Evolutionary conservation across 2,797 vertebrate genomes (phyloP).

Genomic region (Valencia hispanica): DNA sequence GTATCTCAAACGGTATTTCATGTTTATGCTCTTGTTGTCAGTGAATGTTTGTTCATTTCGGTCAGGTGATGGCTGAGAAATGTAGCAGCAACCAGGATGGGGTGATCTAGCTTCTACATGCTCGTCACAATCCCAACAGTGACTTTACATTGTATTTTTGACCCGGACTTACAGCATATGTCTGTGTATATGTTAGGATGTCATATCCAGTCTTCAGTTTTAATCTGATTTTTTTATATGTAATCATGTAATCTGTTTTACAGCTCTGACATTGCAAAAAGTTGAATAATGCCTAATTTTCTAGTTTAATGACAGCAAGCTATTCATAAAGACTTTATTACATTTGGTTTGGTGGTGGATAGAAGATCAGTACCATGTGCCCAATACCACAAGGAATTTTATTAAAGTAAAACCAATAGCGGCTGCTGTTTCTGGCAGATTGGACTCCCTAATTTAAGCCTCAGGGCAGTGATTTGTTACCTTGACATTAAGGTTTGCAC

Average conservation of each 20-base stretch:
- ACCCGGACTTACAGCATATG: background rate
- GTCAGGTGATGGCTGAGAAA: slow-evolving; percentile 48
- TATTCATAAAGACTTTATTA: slow-evolving; percentile 51
- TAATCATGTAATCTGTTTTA: background rate
- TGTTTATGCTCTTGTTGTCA: slow-evolving; percentile 10
- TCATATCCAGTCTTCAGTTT: background rate
- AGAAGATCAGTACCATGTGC: slow-evolving; percentile 35
- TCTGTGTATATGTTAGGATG: background rate
- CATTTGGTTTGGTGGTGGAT: slow-evolving; percentile 50
- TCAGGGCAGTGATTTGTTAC: slow-evolving; percentile 69
- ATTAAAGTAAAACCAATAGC: slow-evolving; percentile 40
- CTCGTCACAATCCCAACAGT: background rate
- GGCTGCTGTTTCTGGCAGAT: slow-evolving; percentile 50
- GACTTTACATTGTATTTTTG: background rate
- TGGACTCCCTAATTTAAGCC: slow-evolving; percentile 54
- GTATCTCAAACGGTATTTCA: slow-evolving; percentile 1
- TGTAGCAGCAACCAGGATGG: slow-evolving; percentile 24
- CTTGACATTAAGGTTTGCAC: slow-evolving; percentile 61
- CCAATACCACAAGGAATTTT: slow-evolving; percentile 51
- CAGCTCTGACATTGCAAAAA: background rate
- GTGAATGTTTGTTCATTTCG: slow-evolving; percentile 26
- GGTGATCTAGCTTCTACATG: slow-evolving; percentile 16
- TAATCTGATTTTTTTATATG: background rate
- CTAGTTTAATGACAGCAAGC: slow-evolving; percentile 12
- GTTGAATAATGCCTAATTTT: background rate